Base-by-base conservation (phyloP, 1,140 invertebrate species). In the Drosophila triauraria region DNA sequence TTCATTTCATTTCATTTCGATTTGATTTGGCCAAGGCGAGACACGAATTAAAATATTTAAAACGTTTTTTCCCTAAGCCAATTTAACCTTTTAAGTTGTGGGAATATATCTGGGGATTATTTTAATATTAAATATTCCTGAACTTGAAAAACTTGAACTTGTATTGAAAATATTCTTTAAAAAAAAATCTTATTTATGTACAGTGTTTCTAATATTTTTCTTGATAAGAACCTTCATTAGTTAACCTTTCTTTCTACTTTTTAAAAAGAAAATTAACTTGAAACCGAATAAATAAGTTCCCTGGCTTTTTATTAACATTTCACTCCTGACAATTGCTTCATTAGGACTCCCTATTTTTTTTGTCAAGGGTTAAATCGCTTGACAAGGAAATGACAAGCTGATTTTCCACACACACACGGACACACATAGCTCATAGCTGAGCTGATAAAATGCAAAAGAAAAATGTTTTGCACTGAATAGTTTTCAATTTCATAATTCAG, bases 401-500 rank as follows among this genome's bases (percentile, higher is more conserved):
- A 72, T 72, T 71, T 71, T 71, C 67, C 69, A 35, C 56, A 72
- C 54, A 80, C 64, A 69, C 15, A 23, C 17, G 9, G 9, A 20
- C 46, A 50, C 59, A 20, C 13, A 5, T 30, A 30, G 27, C 57
- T 25, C 38, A 20, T 65, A 69, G 20, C 69, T 72, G 64, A 86
- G 71, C 70, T 86, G 70, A 68, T 78, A 83, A 83, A 86, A 86
- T 87, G 64, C 79, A 69, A 86, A 56, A 82, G 75, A 82, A 86
- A 82, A 72, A 74, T 74, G 47, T 76, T 90, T 88, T 85, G 74
- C 81, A 76, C 75, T 85, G 79, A 90, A 91, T 85, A 91, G 79
- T 91, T 91, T 91, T 91, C 90, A 91, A 91, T 91, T 91, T 91
- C 90, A 91, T 91, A 91, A 90, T 90, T 91, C 85, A 91, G 69